These are phyloP conservation scores for Tetranychus piercei DNA, from an alignment of 2,888 invertebrate genomes.

Conservation along the genomic window DNA sequence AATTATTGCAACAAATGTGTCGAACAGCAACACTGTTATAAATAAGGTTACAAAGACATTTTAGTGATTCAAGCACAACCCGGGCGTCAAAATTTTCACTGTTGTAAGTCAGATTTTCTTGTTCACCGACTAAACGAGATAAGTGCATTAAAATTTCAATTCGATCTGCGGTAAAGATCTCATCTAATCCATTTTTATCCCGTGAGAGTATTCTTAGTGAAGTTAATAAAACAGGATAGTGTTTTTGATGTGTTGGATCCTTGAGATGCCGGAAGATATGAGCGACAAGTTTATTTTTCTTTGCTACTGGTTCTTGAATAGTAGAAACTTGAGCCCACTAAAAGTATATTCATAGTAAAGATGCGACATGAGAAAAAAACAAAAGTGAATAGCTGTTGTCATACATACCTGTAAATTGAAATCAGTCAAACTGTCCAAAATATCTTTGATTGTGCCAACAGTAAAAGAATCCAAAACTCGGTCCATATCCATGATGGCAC, in stretches of 20 bases:
- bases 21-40: slow-evolving; percentile 52
- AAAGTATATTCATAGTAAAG: neutral
- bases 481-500: neutral
- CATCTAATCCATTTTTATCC: slow-evolving; percentile 52
- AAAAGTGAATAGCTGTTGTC: neutral
- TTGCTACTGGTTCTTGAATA: slow-evolving; percentile 44
- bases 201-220: slow-evolving; percentile 51
- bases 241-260: slow-evolving; percentile 33
- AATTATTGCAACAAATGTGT: slow-evolving; percentile 42
- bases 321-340: slow-evolving; percentile 42
- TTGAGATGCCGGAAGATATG: slow-evolving; percentile 18
- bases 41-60: slow-evolving; percentile 70
- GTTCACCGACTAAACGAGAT: slow-evolving; percentile 38
- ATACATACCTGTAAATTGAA: slow-evolving; percentile 36
- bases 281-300: slow-evolving; percentile 37
- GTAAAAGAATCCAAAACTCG: slow-evolving; percentile 4
- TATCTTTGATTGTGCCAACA: slow-evolving; percentile 24
- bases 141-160: slow-evolving; percentile 47
- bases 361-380: slow-evolving; percentile 22
- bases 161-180: slow-evolving; percentile 48
- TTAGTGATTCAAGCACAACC: slow-evolving; percentile 55
- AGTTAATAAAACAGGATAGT: slow-evolving; percentile 42
- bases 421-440: slow-evolving; percentile 28
- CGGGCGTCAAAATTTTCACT: slow-evolving; percentile 24
- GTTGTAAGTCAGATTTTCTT: slow-evolving; percentile 26